Evolutionary conservation across 64 coral and sea anemone genomes (phyloP).

Genomic region (Exaiptasia diaphana): DNA sequence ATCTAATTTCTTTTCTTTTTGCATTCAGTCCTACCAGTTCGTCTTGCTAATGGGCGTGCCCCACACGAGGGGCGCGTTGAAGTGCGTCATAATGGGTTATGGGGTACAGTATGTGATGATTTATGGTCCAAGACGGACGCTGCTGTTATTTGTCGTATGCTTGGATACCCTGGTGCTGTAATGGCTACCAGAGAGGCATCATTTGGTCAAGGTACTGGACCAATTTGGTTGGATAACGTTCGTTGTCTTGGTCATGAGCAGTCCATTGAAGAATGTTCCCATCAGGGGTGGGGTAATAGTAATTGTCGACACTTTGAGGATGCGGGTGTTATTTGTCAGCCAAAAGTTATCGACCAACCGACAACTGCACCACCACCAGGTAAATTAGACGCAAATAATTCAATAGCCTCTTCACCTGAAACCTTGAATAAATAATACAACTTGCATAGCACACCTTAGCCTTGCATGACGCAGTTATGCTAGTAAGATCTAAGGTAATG

Average conservation of each 20-base stretch:
- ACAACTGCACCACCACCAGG: neutral
- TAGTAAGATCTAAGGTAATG: too few species aligned
- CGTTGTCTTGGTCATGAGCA: neutral
- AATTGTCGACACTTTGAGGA: neutral
- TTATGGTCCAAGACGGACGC: neutral
- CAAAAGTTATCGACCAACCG: neutral
- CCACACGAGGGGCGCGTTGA: neutral
- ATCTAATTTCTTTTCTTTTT: neutral
- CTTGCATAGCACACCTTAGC: too few species aligned
- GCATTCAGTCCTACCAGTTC: neutral
- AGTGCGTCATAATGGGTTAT: neutral
- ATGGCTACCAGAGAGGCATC: neutral
- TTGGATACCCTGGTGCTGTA: neutral
- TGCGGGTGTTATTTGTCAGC: neutral
- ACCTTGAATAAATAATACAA: too few species aligned
- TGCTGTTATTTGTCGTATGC: neutral
- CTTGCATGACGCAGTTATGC: too few species aligned
- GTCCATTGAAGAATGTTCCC: neutral
- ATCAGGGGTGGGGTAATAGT: neutral
- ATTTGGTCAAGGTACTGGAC: neutral
- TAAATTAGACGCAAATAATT: too few species aligned
- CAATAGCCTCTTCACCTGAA: too few species aligned
- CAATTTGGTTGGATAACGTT: slow-evolving; percentile 1
- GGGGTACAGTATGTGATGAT: neutral
- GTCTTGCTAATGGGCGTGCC: neutral